phyloP scores from a whole-genome alignment of 2,797 vertebrate species.

The Cirrhinus molitorella region DNA sequence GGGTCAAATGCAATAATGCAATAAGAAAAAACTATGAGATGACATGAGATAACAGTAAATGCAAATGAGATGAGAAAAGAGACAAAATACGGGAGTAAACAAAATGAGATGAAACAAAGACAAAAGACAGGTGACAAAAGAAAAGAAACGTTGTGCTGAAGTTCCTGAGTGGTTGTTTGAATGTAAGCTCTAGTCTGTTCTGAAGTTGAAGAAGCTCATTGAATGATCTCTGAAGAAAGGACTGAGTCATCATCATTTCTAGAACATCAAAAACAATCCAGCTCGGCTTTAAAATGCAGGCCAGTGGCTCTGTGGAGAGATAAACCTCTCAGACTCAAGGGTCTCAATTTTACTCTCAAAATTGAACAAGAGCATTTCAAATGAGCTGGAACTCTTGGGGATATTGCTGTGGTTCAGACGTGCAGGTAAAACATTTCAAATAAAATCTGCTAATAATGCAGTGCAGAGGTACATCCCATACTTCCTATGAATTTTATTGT shows the following conservation, averaged over 20 bases:
- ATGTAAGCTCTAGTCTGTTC: neutral
- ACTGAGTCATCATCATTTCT: slow-evolving; percentile 5
- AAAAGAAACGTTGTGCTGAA: neutral
- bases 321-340: slow-evolving; percentile 22
- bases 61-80: neutral
- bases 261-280: slow-evolving; percentile 16
- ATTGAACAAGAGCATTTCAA: slow-evolving; percentile 25
- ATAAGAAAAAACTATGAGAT: neutral
- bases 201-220: neutral
- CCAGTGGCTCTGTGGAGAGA: neutral
- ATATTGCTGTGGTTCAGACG: neutral
- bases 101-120: neutral
- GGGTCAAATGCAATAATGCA: too few species aligned
- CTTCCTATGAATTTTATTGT: neutral
- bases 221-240: slow-evolving; percentile 1
- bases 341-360: slow-evolving; percentile 5
- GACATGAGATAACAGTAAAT: neutral
- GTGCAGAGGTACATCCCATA: neutral
- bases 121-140: neutral
- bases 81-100: neutral
- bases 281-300: neutral
- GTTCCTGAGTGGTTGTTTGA: neutral
- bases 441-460: slow-evolving; percentile 20
- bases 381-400: slow-evolving; percentile 19
- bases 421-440: slow-evolving; percentile 12